phyloP scores from a whole-genome alignment of 2,113 vertebrate genomes.

The Heterotis niloticus region DNA sequence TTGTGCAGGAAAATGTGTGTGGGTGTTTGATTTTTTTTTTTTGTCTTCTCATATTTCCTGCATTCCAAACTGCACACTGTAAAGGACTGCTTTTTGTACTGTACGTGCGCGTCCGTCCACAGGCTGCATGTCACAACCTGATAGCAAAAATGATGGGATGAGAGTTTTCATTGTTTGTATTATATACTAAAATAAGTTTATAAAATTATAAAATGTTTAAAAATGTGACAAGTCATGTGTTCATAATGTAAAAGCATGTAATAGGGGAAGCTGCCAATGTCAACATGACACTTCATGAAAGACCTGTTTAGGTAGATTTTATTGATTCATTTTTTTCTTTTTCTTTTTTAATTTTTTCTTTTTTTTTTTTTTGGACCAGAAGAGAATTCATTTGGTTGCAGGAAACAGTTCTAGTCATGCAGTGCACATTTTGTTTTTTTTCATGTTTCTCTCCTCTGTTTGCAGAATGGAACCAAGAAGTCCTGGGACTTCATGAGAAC shows the following conservation, averaged over 20 bases:
- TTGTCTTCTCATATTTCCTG: constrained; percentile 14
- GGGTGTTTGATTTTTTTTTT: constrained; percentile 14
- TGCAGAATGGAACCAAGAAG: constrained; percentile 58
- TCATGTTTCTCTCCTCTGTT: constrained; percentile 5
- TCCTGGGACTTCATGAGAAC: constrained; percentile 65
- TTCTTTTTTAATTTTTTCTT: too few relatives aligned
- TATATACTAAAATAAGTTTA: neutral
- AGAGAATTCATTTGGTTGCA: too few relatives aligned
- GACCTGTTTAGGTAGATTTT: neutral
- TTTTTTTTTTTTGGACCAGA: neutral
- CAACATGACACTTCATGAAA: neutral
- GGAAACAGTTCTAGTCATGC: neutral
- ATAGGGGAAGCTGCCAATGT: neutral
- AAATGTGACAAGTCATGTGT: neutral
- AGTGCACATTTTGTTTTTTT: neutral
- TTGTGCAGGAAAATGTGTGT: constrained; percentile 16
- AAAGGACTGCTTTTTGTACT: neutral
- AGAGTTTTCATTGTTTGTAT: neutral
- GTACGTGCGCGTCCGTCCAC: constrained; percentile 4
- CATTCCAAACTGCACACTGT: constrained; percentile 10
- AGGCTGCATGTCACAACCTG: constrained; percentile 20
- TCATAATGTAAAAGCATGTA: neutral
- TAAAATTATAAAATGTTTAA: neutral
- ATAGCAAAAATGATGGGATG: neutral
- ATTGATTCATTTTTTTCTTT: too few relatives aligned